phyloP scores from a whole-genome alignment of 2,888 invertebrate species.

The Malthinus flaveolus region DNA sequence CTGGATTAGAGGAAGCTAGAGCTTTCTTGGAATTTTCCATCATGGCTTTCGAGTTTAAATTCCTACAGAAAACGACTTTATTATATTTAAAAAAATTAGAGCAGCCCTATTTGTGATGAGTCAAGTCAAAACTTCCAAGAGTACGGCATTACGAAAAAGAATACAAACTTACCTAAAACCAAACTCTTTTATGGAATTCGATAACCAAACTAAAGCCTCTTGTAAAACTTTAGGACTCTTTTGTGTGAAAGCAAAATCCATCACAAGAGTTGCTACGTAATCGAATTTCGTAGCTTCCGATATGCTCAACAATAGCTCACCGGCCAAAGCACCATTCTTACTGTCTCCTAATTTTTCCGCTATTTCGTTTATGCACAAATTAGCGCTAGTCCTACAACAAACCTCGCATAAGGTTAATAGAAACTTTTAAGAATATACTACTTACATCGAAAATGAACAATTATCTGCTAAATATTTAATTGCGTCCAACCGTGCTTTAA shows the following conservation, averaged over 20 bases:
- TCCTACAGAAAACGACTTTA: constrained; percentile 42
- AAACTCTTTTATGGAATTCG: constrained; percentile 80
- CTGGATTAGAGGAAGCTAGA: constrained; percentile 81
- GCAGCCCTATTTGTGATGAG: too few species aligned
- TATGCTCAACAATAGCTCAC: constrained; percentile 72
- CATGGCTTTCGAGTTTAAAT: constrained; percentile 70
- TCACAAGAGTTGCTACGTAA: constrained; percentile 70
- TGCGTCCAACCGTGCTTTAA: constrained; percentile 80
- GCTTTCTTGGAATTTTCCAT: constrained; percentile 83
- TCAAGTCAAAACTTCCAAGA: too few species aligned
- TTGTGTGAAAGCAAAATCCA: constrained; percentile 77
- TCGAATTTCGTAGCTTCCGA: constrained; percentile 80
- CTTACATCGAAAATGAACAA: constrained; percentile 68
- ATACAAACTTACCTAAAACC: constrained; percentile 73
- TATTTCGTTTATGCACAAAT: constrained; percentile 76
- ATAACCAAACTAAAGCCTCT: constrained; percentile 81
- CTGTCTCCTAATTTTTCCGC: constrained; percentile 84
- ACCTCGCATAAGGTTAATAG: not conserved
- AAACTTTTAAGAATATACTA: not conserved
- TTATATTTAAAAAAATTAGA: not conserved
- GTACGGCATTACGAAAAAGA: too few species aligned
- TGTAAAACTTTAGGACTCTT: constrained; percentile 91
- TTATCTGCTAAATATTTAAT: constrained; percentile 78
- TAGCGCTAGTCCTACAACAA: constrained; percentile 66
- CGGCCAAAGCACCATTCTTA: constrained; percentile 72